Evolutionary conservation across 2,888 invertebrate species (phyloP).

Genomic region (Drosophila antonietae): DNA sequence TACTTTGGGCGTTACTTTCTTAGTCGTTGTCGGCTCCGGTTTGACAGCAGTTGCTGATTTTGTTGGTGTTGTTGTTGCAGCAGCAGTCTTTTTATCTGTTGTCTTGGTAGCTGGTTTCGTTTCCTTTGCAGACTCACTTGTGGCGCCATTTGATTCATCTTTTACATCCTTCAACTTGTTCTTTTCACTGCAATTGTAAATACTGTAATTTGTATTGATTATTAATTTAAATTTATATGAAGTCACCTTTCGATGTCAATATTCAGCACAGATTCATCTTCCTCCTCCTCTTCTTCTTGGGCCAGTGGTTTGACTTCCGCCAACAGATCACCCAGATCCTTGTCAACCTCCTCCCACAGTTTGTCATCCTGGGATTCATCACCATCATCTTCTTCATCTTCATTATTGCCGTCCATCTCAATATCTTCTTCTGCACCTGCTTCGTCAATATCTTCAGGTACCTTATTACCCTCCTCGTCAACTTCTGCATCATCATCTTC

Average conservation of each 20-base stretch:
- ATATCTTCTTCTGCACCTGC: conserved; percentile 86
- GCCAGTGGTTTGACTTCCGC: conserved; percentile 89
- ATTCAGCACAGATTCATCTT: conserved; percentile 86
- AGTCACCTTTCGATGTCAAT: conserved; percentile 86
- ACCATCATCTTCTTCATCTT: conserved; percentile 87
- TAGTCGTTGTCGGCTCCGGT: conserved; percentile 25
- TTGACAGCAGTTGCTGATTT: conserved; percentile 36
- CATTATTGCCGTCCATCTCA: conserved; percentile 50
- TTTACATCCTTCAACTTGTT: conserved; percentile 81
- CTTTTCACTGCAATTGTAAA: conserved; percentile 85
- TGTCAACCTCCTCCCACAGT: conserved; percentile 92
- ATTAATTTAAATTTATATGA: background rate
- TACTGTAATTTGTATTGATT: background rate
- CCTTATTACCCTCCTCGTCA: conserved; percentile 41
- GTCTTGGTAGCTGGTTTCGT: conserved; percentile 28
- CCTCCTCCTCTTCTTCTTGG: conserved; percentile 88
- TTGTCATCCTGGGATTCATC: conserved; percentile 87
- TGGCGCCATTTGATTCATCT: conserved; percentile 70
- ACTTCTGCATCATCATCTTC: conserved; percentile 51
- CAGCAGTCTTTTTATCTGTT: conserved; percentile 38
- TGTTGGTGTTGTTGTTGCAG: conserved; percentile 17
- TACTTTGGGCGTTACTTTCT: conserved; percentile 55
- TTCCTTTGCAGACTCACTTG: conserved; percentile 53
- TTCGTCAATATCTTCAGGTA: conserved; percentile 78
- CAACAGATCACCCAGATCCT: conserved; percentile 91